A percentile compares a stretch with the other conserved stretches of the same genome.
Conservation (phyloP, 2,888 invertebrate species). For the Idaea aversata region DNA sequence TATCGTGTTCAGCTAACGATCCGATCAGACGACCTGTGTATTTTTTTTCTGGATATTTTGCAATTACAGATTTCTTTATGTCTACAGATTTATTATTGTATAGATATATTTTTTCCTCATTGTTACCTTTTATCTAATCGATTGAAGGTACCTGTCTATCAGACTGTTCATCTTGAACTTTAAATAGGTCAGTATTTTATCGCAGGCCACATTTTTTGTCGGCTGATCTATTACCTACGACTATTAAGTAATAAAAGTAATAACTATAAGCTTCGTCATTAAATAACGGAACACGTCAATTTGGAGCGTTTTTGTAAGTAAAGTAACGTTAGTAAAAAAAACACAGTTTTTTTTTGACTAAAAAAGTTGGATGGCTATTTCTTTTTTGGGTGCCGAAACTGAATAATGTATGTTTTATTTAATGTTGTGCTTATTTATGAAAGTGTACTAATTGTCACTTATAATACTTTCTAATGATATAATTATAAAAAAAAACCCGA, state of each 20-base stretch:
- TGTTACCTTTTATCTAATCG: background rate
- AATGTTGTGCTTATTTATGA: no score
- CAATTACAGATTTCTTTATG: no score
- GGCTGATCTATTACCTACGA: constrained; percentile 50
- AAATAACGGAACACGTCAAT: constrained; percentile 63
- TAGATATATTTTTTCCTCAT: no score
- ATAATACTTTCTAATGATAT: no score
- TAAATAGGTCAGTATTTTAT: constrained; percentile 29
- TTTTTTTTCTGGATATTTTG: no score
- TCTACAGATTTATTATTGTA: no score
- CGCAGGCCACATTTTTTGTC: constrained; percentile 39
- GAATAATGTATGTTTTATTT: constrained; percentile 1
- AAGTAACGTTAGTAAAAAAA: constrained; percentile 27
- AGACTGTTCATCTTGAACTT: constrained; percentile 14
- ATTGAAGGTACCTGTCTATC: background rate
- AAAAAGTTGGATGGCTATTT: background rate
- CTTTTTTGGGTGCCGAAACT: background rate
- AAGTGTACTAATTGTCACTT: no score
- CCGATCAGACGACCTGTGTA: no score
- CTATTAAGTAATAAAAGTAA: constrained; percentile 71
- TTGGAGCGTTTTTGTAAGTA: constrained; percentile 42
- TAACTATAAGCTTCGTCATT: constrained; percentile 49
- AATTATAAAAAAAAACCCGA: no score
- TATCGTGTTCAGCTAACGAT: no score
- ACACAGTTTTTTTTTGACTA: background rate